Evolutionary conservation across 2,113 vertebrate genomes (phyloP), one percentile per base, ranked within the genome.

Genomic region (Brachypteracias leptosomus): DNA sequence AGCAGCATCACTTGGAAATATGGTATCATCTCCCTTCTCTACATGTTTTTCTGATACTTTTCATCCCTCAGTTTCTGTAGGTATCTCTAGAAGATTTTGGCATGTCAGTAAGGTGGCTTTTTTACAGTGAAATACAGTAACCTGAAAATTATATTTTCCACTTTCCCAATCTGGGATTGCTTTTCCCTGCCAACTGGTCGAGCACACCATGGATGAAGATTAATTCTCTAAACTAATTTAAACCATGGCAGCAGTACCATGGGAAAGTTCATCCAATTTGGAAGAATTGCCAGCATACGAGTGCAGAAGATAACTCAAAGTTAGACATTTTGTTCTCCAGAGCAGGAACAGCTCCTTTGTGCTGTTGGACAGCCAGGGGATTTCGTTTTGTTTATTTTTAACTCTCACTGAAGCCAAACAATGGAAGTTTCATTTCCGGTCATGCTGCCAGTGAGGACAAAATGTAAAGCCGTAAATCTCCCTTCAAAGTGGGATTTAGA

Each of bases 391-490:
- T 85, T 78, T 96, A 89, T 93, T 96, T 96, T 94, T 95, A 96
- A 83, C 85, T 79, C 67, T 77, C 62, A 44, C 35, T 67, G 74
- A 85, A 96, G 71, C 78, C 55, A 95, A 47, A 93, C 85, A 91
- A 62, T 93, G 75, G 38, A 93, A 96, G 71, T 76, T 96, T 93
- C 72, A 82, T 95, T 86, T 89, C 78, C 0, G 2, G 82, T 85
- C 85, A 54, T 77, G 63, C 74, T 90, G 89, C 59, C 67, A 77
- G 49, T 38, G 35, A 28, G 82, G 87, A 96, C 96, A 90, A 90
- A 92, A 89, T 51, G n/a, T 91, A 96, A 95, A 95, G 94, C 85
- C 1, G 4, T 88, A 95, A 95, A 97, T 93, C 91, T 96, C 66
- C 68, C 51, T 91, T 95, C 85, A 83, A 93, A 93, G 59, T 42